Base-by-base conservation (phyloP, 2,888 invertebrate genomes). In the Cheilosia soror region DNA sequence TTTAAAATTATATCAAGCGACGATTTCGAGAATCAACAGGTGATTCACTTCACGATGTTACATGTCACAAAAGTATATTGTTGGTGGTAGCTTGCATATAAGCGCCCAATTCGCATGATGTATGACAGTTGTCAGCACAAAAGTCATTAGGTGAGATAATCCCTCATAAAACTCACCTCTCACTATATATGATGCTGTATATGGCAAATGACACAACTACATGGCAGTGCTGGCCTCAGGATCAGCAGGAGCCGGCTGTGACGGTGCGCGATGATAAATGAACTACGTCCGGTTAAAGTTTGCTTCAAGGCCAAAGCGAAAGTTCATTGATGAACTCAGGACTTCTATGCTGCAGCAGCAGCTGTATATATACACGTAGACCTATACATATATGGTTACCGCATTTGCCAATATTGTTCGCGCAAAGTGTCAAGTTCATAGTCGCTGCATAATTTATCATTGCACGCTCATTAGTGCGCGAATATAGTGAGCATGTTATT, bases 131-230 rank as follows among this genome's bases (percentile, higher is more conserved):
- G 87, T 87, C 87, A 87, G 84, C 76, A 47, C 58, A 84, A 83
- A 87, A 84, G 87, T 84, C 87, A 87, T 87, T 87, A 87, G 87
- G 85, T 85, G 81, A 71, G 85, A 85, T 85, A 85, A 85, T 81
- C 81, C 81, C 81, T 85, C 85, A 81, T 81, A 85, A 85, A 57
- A 68, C 62, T 81, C 81, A 81, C 81, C 81, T 77, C 66, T 58
- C 71, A 27, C 13, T 11, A 37, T 4, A 37, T 9, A 25, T 58
- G 62, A 25, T 58, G 62, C 47, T 15, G 53, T 27, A 37, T 51
- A 5, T 4, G 29, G 44, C 25, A 57, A 42, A 65, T 44, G 20
- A 29, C 65, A 60, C 40, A 60, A 66, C 20, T 68, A 62, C 40
- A 68, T 47, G 66, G 66, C 75, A 73, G 68, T 80, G 44, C 53